phyloP scores from a whole-genome alignment of 2,888 invertebrate genomes.

The Fragum whitleyi region DNA sequence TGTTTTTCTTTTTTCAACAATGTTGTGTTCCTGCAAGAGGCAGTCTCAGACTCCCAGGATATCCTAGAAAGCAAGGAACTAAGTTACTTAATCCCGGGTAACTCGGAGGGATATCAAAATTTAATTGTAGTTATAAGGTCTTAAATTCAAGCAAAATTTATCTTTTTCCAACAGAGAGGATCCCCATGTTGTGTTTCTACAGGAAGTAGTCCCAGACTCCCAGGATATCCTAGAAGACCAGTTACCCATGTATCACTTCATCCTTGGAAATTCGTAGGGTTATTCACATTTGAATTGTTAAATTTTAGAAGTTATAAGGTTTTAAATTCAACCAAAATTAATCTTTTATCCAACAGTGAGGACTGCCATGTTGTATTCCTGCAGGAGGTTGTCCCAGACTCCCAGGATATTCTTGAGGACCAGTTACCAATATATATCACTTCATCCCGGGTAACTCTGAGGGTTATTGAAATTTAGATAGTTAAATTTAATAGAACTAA shows the following conservation, averaged over 20 bases:
- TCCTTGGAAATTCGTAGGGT: slow-evolving; percentile 74
- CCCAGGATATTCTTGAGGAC: slow-evolving; percentile 84
- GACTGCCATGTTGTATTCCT: slow-evolving; percentile 87
- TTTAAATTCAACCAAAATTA: too few species aligned
- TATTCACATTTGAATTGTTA: too few species aligned
- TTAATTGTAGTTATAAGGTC: too few species aligned
- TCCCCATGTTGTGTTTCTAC: slow-evolving; percentile 87
- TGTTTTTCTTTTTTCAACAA: slow-evolving; percentile 80
- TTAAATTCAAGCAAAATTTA: too few species aligned
- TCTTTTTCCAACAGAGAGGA: slow-evolving; percentile 84
- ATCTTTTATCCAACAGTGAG: slow-evolving; percentile 83
- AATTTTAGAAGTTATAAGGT: too few species aligned
- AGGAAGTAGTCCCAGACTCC: slow-evolving; percentile 87
- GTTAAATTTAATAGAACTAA: too few species aligned
- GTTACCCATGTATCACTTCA: slow-evolving; percentile 79
- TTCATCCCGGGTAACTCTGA: slow-evolving; percentile 69
- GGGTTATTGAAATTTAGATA: too few species aligned
- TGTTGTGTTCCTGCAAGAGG: slow-evolving; percentile 88
- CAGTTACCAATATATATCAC: slow-evolving; percentile 80
- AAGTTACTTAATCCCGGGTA: slow-evolving; percentile 67
- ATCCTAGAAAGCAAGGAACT: slow-evolving; percentile 84
- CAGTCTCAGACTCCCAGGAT: slow-evolving; percentile 85
- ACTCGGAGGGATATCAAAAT: slow-evolving; percentile 85
- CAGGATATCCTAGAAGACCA: slow-evolving; percentile 84
- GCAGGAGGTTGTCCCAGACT: slow-evolving; percentile 87